Percentiles rank a stretch among this genome's conserved stretches.
Conservation (phyloP, 1,140 invertebrate species). For the Apis laboriosa region DNA sequence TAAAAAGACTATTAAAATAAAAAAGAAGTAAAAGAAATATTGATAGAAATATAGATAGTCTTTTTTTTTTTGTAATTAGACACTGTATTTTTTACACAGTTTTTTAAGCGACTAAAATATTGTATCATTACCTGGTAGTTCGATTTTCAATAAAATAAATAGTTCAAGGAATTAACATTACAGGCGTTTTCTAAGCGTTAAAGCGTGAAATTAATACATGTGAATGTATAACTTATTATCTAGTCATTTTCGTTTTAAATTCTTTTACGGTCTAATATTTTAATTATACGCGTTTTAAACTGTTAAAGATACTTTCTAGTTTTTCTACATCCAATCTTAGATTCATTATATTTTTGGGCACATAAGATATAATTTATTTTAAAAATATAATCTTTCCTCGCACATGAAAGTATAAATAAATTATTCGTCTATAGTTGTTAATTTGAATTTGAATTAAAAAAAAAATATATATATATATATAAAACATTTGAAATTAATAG, state of each 20-base stretch:
- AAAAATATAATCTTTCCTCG: no score
- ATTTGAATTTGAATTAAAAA: no score
- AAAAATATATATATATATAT: no score
- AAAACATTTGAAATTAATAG: no score
- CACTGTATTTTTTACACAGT: no score
- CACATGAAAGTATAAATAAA: no score
- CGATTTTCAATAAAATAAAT: not conserved
- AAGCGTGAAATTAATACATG: slow-evolving; percentile 6
- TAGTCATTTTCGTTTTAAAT: not conserved
- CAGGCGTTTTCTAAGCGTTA: not conserved
- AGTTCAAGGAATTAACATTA: not conserved
- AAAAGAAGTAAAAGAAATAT: no score
- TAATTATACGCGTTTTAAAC: not conserved
- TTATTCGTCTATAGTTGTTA: no score
- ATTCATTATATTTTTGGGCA: not conserved
- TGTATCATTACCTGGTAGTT: not conserved
- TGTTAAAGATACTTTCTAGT: not conserved
- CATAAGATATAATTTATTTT: not conserved
- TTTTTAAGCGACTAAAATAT: not conserved
- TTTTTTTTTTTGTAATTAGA: no score
- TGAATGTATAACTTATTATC: not conserved
- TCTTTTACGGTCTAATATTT: not conserved
- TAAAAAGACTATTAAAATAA: no score
- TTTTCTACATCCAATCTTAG: not conserved
- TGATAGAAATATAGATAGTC: no score